These are phyloP conservation scores for Philaethria dido DNA, from an alignment of 2,888 invertebrate genomes.

Conservation along the genomic window DNA sequence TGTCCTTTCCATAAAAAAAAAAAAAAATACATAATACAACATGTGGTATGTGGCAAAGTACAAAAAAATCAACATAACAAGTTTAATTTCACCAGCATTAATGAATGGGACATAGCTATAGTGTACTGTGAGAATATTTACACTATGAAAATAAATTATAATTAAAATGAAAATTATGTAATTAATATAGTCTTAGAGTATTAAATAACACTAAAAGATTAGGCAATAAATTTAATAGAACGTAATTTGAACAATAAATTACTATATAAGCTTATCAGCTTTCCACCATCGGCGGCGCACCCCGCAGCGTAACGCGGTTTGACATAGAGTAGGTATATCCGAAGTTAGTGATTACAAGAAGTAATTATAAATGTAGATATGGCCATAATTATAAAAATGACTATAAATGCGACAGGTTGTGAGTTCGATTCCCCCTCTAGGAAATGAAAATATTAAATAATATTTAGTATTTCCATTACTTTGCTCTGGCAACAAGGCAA, in stretches of 20 bases:
- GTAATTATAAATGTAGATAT: too few species aligned
- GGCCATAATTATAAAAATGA: too few species aligned
- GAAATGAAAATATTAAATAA: too few species aligned
- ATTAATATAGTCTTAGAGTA: conserved; percentile 29
- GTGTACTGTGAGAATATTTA: conserved; percentile 15
- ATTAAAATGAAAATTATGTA: conserved; percentile 21
- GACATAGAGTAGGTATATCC: conserved; percentile 62
- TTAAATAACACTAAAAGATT: conserved; percentile 41
- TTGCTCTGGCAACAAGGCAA: too few species aligned
- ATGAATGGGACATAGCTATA: neutral
- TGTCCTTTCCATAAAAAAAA: too few species aligned
- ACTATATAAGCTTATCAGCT: conserved; percentile 52
- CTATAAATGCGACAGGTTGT: neutral
- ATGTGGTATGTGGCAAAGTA: too few species aligned
- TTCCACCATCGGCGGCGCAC: conserved; percentile 63
- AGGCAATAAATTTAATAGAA: conserved; percentile 40
- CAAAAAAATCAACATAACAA: too few species aligned
- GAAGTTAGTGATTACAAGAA: conserved; percentile 54
- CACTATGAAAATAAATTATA: conserved; percentile 10
- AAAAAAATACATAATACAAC: neutral
- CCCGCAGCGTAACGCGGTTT: conserved; percentile 70
- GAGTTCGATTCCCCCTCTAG: too few species aligned
- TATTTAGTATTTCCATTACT: too few species aligned
- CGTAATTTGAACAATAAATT: conserved; percentile 35
- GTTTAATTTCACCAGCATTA: neutral